Evolutionary conservation across 1,140 invertebrate genomes (phyloP).

Genomic region (Druon quercuslanigerum): DNA sequence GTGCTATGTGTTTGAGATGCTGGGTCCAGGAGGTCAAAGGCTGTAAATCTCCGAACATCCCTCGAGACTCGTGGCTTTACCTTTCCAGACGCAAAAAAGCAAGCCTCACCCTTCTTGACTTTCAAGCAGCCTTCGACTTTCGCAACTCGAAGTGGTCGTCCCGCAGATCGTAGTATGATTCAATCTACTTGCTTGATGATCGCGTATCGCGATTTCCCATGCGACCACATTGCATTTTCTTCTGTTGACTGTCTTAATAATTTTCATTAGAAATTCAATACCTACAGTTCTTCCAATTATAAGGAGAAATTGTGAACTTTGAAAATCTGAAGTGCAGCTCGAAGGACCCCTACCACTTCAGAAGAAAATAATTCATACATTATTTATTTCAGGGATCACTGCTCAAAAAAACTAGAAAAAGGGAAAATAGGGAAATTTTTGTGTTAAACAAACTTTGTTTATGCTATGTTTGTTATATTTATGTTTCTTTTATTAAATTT

Average conservation of each 20-base stretch:
- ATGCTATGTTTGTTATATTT: too few relatives aligned
- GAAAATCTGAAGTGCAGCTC: background rate
- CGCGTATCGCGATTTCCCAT: constrained; percentile 58
- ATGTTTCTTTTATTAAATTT: too few relatives aligned
- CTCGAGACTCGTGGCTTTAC: constrained; percentile 44
- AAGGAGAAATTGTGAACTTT: background rate
- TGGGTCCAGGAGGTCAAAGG: constrained; percentile 19
- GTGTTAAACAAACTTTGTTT: too few relatives aligned
- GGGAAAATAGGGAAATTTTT: too few relatives aligned
- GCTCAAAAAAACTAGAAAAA: too few relatives aligned
- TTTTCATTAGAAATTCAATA: constrained; percentile 35
- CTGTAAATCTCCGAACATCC: constrained; percentile 54
- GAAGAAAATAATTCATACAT: too few relatives aligned
- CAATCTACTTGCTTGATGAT: constrained; percentile 55
- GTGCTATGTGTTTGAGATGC: background rate
- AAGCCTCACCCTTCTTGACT: constrained; percentile 43
- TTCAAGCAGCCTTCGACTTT: constrained; percentile 50
- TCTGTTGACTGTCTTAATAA: constrained; percentile 47
- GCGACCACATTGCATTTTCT: constrained; percentile 49
- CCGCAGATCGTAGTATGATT: constrained; percentile 48
- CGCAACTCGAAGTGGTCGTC: constrained; percentile 54
- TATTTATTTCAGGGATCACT: too few relatives aligned
- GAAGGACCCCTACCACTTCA: background rate
- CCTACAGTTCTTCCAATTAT: background rate
- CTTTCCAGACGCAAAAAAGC: constrained; percentile 43